Conservation (phyloP, 2,797 vertebrate species). For the Chelonia mydas region DNA sequence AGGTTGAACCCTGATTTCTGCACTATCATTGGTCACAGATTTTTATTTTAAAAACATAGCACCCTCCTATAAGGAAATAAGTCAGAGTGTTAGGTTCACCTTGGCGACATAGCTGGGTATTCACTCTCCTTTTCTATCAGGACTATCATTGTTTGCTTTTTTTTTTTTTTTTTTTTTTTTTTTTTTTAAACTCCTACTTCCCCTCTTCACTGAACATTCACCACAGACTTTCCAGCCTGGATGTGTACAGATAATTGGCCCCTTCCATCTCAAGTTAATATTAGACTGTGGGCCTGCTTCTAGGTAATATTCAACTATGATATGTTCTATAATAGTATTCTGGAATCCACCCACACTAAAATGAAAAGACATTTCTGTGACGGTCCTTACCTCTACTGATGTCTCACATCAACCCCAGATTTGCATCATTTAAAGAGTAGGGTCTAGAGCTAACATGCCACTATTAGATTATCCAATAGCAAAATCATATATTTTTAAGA, state of each 20-base stretch:
- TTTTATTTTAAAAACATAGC: neutral
- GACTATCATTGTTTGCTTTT: neutral
- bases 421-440: fast-evolving
- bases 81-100: fast-evolving
- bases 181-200: neutral
- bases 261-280: neutral
- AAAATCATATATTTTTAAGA: neutral
- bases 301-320: neutral
- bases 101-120: no score
- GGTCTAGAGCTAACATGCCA: neutral
- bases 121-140: neutral
- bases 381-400: neutral
- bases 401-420: neutral
- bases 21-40: neutral
- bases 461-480: neutral
- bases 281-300: neutral
- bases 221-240: fast-evolving
- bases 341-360: fast-evolving
- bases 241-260: fast-evolving
- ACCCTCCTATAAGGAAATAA: neutral
- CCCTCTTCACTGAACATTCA: neutral
- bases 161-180: fast-evolving
- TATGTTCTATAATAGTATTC: neutral
- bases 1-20: neutral
- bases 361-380: fast-evolving